Base-by-base conservation (phyloP, 2,113 vertebrate genomes). In the Elephantulus edwardii region DNA sequence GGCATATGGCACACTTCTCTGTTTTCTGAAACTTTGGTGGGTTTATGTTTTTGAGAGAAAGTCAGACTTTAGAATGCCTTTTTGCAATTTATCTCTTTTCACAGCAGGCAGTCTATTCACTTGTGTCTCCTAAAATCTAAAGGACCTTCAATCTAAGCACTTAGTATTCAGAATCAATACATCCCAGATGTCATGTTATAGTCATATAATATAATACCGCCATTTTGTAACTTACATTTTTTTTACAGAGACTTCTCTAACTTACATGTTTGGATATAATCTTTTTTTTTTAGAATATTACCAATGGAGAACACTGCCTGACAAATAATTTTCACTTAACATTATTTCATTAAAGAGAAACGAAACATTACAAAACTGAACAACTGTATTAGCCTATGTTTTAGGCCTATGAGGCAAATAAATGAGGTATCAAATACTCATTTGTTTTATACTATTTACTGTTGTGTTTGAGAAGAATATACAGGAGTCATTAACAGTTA, bases 41-140 rank as follows among this genome's bases (percentile, higher is more conserved):
- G 28, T 56, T 72, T 88, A 58, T 80, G 75, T 68, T 66, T n/a
- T 80, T 58, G 91, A 91, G 46, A n/a, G 33, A 82, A 66, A 48
- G 56, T 83, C 66, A 79, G 46, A 66, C 14, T 68, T 90, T 26
- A 9, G 7, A 54, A 64, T 52, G 48, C 46, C 28, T 54, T 86
- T 5, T 10, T 80, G 8, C 52, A 52, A 52, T 68, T 68, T 80
- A 75, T 28, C 22, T 3, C 33, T 84, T 74, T 70, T 35, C 17
- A 62, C 33, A 84, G 82, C 2, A 46, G 52, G 9, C 1, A 72
- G n/a, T 35, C 75, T 89, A 8, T 54, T 89, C 76, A 38, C 0
- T 40, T 68, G 33, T 78, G 28, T 89, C 48, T 74, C 38, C 83
- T 66, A 82, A 82, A 58, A 68, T 42, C 24, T 40, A 48, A 83